These are phyloP conservation scores for Eupithecia vulgata DNA, from an alignment of 2,888 invertebrate genomes.

Conservation along the genomic window DNA sequence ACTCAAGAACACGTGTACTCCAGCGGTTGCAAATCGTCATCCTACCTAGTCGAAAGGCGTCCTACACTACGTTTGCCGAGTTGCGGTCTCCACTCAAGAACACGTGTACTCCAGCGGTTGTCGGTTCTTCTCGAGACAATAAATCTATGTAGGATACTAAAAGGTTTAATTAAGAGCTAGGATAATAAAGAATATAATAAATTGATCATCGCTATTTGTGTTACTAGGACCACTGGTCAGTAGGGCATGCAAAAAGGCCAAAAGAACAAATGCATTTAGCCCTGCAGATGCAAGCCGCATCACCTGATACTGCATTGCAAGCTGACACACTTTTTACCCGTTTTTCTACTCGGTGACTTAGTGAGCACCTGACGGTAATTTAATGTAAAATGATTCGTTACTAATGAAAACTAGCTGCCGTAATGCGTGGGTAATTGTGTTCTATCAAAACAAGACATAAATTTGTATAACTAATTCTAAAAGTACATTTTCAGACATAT, in stretches of 20 bases:
- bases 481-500: not conserved
- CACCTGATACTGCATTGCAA: slow-evolving; percentile 43
- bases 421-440: slow-evolving; percentile 7
- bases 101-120: no score
- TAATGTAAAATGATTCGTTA: slow-evolving; percentile 32
- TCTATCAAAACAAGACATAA: not conserved
- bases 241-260: slow-evolving; percentile 39
- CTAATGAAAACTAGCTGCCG: slow-evolving; percentile 27
- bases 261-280: slow-evolving; percentile 42
- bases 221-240: slow-evolving; percentile 26
- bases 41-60: no score
- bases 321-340: slow-evolving; percentile 45
- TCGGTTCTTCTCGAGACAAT: no score
- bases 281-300: slow-evolving; percentile 38
- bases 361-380: slow-evolving; percentile 37
- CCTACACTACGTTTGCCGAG: no score
- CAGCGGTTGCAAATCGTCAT: no score
- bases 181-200: not conserved
- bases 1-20: no score
- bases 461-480: not conserved
- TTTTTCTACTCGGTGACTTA: slow-evolving; percentile 41
- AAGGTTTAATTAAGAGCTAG: not conserved
- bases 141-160: not conserved
- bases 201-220: slow-evolving; percentile 2
- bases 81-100: no score